Evolutionary conservation across 1,140 invertebrate genomes (phyloP), one percentile per base, ranked within the genome.

Genomic region (Eupristina koningsbergeri): DNA sequence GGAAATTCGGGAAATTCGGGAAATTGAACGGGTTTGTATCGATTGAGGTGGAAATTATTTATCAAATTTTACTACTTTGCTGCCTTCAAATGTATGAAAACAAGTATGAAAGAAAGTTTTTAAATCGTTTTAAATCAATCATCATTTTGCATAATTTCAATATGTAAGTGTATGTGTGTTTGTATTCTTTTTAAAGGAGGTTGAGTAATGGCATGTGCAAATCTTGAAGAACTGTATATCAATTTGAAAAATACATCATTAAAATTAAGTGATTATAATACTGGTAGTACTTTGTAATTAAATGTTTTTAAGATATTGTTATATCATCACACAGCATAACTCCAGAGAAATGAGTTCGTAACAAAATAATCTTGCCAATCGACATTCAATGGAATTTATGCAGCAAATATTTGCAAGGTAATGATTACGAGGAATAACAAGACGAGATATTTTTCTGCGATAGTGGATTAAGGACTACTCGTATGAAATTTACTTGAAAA

Each of bases 341-440:
- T 3, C 50, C 9, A 13, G 50, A 53, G 50, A 53, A 53, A 53
- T 17, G 15, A n/a, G n/a, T n/a, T n/a, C 50, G 50, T 53, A 17
- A 53, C 50, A 19, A 19, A 53, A n/a, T 2, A 34, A 31, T 47
- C 63, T 64, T 39, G 50, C 3, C 50, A 50, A 67, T 79, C 63
- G 26, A 9, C 11, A 29, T 50, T 69, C 78, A 58, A 31, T 41
- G 71, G 69, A 74, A 86, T 90, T 90, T 89, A 88, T 87, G 86
- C 85, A 84, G 87, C 87, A 89, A 89, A 90, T 87, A 90, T 90
- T 90, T 88, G 87, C 87, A 86, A 87, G 85, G 74, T 87, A 86
- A 87, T 82, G 71, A 85, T 78, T 63, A 0, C 19, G n/a, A 53
- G 63, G 53, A 77, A 74, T 34, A n/a, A 45, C 41, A 11, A 45